phyloP scores from a whole-genome alignment of 2,888 invertebrate species.

The Laspeyria flexula region DNA sequence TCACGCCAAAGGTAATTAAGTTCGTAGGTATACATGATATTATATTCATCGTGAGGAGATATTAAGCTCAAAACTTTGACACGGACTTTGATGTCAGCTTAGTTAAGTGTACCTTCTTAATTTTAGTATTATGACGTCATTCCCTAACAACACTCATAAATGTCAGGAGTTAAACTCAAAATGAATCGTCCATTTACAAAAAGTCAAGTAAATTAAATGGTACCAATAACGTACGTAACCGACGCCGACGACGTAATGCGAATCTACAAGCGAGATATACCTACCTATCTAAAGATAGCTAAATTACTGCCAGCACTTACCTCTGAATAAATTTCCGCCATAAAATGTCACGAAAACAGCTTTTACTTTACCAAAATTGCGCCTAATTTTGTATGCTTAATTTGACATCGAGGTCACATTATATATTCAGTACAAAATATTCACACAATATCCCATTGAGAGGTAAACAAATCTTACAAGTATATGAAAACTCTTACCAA shows the following conservation, averaged over 20 bases:
- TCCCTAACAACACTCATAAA: conserved; percentile 21
- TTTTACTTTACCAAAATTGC: conserved; percentile 32
- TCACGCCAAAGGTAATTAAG: conserved; percentile 66
- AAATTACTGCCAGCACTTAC: conserved; percentile 16
- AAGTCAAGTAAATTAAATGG: too few relatives aligned
- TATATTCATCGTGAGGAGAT: conserved; percentile 73
- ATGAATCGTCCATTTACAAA: too few relatives aligned
- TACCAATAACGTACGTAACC: conserved; percentile 8
- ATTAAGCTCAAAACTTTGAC: conserved; percentile 63
- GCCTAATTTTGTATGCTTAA: conserved; percentile 37
- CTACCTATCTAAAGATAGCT: conserved; percentile 7
- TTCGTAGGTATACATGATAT: conserved; percentile 60
- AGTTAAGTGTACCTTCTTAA: conserved; percentile 44
- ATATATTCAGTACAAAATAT: conserved; percentile 32
- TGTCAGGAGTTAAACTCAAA: background rate
- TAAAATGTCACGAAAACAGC: conserved; percentile 34
- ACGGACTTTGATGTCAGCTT: conserved; percentile 61
- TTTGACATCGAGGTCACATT: conserved; percentile 41
- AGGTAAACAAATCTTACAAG: conserved; percentile 7
- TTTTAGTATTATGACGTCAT: conserved; percentile 37
- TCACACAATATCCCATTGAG: conserved; percentile 25
- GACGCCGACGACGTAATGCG: conserved; percentile 2
- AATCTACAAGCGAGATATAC: conserved; percentile 11
- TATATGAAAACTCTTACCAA: conserved; percentile 4
- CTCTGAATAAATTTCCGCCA: conserved; percentile 28